Evolutionary conservation across 2,797 vertebrate genomes (phyloP).

Genomic region (Tadarida brasiliensis): DNA sequence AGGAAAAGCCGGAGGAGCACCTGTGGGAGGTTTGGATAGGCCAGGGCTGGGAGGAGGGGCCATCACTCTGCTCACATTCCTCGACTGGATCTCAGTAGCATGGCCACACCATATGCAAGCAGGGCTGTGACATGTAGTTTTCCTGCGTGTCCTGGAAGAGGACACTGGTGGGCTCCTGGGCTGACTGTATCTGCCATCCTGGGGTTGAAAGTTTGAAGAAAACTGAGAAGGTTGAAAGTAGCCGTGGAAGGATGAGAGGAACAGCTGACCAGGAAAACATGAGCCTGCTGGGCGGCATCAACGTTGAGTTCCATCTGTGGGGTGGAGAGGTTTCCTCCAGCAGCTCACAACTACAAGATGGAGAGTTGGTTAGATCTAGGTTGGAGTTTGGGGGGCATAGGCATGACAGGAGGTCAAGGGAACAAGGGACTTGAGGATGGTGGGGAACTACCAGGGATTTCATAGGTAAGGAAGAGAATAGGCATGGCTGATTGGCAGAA

Average conservation of each 20-base stretch:
- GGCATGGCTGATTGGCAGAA: neutral
- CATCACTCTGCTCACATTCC: neutral
- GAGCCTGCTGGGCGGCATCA: neutral
- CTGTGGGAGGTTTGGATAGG: neutral
- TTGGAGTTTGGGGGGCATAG: neutral
- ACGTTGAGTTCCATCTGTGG: neutral
- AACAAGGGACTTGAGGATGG: neutral
- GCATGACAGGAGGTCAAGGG: neutral
- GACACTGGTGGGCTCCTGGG: neutral
- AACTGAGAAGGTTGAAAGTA: slow-evolving; percentile 48
- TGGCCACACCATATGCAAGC: too few relatives aligned
- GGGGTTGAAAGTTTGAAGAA: neutral
- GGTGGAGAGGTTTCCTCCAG: neutral
- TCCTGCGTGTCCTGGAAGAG: neutral
- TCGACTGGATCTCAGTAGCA: neutral
- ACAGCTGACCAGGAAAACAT: slow-evolving; percentile 15
- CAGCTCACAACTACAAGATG: neutral
- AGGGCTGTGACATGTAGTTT: neutral
- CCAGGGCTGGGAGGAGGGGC: neutral
- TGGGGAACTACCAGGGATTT: fast-evolving
- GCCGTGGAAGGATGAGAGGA: neutral
- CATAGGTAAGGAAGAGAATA: neutral
- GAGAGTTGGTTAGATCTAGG: neutral
- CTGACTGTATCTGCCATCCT: neutral
- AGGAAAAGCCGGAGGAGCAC: neutral